A percentile compares a stretch with the other conserved stretches of the same genome.
Conservation (phyloP, 1,140 invertebrate species). For the Antheraea pernyi region DNA sequence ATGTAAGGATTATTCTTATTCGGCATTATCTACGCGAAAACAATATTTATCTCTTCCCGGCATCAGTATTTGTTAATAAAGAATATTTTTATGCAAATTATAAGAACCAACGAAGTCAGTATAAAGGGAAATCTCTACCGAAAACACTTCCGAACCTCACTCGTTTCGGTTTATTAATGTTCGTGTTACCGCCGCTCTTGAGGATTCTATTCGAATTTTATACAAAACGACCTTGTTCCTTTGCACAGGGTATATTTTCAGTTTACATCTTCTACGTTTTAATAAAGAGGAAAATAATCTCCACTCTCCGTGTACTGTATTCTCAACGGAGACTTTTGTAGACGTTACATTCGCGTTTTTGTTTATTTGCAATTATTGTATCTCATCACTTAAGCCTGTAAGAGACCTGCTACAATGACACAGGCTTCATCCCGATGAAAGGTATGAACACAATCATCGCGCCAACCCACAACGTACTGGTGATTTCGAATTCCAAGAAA, state of each 20-base stretch:
- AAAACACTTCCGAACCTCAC: conserved; percentile 14
- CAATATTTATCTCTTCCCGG: not conserved
- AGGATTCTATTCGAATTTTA: conserved; percentile 16
- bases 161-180: conserved; percentile 16
- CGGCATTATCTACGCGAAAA: too few species aligned
- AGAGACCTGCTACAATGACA: too few species aligned
- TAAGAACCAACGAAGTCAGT: not conserved
- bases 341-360: not conserved
- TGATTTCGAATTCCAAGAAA: too few species aligned
- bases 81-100: conserved; percentile 18
- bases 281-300: not conserved
- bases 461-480: too few species aligned
- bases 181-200: conserved; percentile 8
- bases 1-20: too few species aligned
- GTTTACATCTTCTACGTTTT: not conserved
- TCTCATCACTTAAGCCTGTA: too few species aligned
- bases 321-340: not conserved
- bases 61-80: conserved; percentile 7
- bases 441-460: too few species aligned
- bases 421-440: too few species aligned
- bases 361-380: not conserved
- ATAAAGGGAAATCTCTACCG: conserved; percentile 13
- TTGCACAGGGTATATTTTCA: not conserved
- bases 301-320: not conserved
- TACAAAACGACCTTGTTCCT: conserved; percentile 1